phyloP scores from a whole-genome alignment of 2,113 vertebrate species.

The Sterna hirundo region DNA sequence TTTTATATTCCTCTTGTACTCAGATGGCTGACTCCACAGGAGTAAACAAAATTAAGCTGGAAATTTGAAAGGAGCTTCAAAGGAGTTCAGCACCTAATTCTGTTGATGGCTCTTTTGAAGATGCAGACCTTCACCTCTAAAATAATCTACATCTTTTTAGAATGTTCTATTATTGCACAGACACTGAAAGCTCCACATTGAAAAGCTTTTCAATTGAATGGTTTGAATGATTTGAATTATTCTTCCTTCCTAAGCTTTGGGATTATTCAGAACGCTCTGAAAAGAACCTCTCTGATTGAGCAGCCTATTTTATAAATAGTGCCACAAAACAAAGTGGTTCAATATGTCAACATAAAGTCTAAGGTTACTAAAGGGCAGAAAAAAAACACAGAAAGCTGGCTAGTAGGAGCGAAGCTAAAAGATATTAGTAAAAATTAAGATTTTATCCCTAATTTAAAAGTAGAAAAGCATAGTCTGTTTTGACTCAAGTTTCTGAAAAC shows the following conservation, averaged over 20 bases:
- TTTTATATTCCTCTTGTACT: background rate
- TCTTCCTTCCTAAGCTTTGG: background rate
- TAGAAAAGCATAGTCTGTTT: background rate
- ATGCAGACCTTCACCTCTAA: background rate
- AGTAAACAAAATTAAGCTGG: background rate
- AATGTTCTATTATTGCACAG: background rate
- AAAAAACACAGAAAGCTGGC: background rate
- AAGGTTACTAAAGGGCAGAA: background rate
- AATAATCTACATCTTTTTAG: background rate
- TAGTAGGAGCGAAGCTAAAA: background rate
- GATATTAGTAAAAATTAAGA: background rate
- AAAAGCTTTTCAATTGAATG: background rate
- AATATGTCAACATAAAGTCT: background rate
- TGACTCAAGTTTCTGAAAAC: background rate
- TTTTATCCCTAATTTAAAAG: background rate
- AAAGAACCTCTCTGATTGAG: background rate
- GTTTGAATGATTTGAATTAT: background rate
- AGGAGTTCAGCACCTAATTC: background rate
- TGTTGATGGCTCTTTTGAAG: constrained; percentile 11
- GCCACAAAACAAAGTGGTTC: background rate
- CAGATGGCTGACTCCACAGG: background rate
- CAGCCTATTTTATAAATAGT: background rate
- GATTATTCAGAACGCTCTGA: background rate
- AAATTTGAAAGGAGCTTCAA: constrained; percentile 42
- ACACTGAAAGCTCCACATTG: background rate